Base-by-base conservation (phyloP, 2,113 vertebrate genomes). In the Haplochromis burtoni region DNA sequence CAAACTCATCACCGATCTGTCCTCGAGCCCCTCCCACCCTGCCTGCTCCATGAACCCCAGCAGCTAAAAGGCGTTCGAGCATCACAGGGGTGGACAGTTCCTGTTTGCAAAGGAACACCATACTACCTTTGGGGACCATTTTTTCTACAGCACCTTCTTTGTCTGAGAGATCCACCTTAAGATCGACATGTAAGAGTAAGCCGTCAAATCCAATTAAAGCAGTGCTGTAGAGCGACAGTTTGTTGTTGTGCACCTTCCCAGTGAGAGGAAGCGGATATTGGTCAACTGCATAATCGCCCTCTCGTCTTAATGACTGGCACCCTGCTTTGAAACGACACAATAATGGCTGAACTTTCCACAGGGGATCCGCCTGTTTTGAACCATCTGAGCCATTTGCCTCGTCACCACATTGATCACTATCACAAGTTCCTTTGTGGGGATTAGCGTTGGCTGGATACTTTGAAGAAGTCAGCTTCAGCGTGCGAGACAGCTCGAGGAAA, bases 91-190 rank as follows among this genome's bases (percentile, higher is more conserved):
- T 96, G 45, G 96, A 96, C 14, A 96, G 95, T 45, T 97, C 96
- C 82, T 96, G 96, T 71, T 96, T 96, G 91, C 96, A 97, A 35
- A 97, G 96, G 87, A 96, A 97, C 19, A 96, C 92, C 91, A 93
- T 94, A 9, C 95, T 95, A 10, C 95, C 95, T 61, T 87, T 87
- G 10, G 94, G 93, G 33, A 93, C 95, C 93, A 97, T 96, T 85
- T 95, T 96, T 86, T 96, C 93, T 1, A 96, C 92, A 4, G 93
- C 71, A 17, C 92, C 89, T 81, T 97, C 96, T 90, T 95, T 96
- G 61, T 92, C 88, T 3, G 87, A 91, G 42, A 91, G 87, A 92
- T 94, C 93, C 51, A 93, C 35, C 86, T 93, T 94, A 13, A 97
- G 89, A 87, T 95, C 93, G n/a, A 97, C 93, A 55, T 96, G 92